Evolutionary conservation across 2,113 vertebrate genomes (phyloP), one percentile per base, ranked within the genome.

Genomic region (Ondatra zibethicus): DNA sequence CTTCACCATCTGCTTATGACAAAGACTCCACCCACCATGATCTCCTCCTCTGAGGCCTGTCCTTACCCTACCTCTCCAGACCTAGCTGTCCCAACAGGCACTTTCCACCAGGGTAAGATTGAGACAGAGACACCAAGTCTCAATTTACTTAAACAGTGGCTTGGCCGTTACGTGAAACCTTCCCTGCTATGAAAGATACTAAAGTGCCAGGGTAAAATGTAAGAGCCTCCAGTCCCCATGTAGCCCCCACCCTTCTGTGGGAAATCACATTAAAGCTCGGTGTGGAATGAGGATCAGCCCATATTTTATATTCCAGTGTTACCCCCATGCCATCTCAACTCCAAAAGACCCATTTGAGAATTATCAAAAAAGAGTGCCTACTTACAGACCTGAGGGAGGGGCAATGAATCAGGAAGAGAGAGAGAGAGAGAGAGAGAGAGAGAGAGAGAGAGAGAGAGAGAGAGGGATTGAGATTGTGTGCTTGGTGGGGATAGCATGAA

Each of bases 1-100:
- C 80, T 85, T 92, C 33, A n/a, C 90, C 97, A 97, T 96, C 93
- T 97, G 96, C 90, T 72, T 39, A 25, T 5, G 68, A 33, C 13
- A 7, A 80, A 66, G 88, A 87, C 92, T 80, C 89, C 63, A 70
- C 92, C 94, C 90, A 31, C 29, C 66, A 94, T 39, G 82, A 50
- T 55, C 36, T 58, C 9, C 0, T 89, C 55, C 36, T 82, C 73
- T 61, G 33, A 61, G 73, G 29, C 36, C 42, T 27, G 45, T 73
- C 77, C 39, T 61, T 39, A 63, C 14, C 7, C n/a, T n/a, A 29
- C n/a, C 14, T 27, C 4, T 58, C 5, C 36, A 84, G 88, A 55
- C 52, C 84, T 36, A 27, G 73, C 39, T 9, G 13, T 16, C 68
- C 63, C 29, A 10, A 55, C 3, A 3, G 58, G 77, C 92, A 36